Conservation (phyloP, 2,113 vertebrate species). For the Orthonyx spaldingii region DNA sequence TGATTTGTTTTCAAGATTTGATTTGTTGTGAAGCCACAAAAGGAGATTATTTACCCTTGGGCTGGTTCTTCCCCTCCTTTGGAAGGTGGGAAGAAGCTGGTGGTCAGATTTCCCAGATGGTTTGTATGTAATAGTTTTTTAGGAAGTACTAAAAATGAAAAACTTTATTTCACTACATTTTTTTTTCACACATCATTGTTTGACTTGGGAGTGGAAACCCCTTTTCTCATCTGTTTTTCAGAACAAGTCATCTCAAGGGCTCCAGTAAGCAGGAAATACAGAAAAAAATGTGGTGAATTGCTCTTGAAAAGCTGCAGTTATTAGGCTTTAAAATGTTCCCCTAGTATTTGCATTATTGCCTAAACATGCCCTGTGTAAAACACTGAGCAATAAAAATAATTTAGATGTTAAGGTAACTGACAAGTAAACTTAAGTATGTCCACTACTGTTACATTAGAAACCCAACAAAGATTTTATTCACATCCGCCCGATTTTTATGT, state of each 20-base stretch:
- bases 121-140: neutral
- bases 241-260: constrained; percentile 24
- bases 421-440: constrained; percentile 7
- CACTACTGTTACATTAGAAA: neutral
- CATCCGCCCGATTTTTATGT: neutral
- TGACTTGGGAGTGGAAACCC: neutral
- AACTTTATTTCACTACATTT: neutral
- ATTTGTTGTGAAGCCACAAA: neutral
- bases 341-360: neutral
- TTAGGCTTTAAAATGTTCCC: constrained; percentile 7
- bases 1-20: neutral
- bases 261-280: constrained; percentile 10
- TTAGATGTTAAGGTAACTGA: constrained; percentile 13
- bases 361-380: neutral
- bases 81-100: neutral
- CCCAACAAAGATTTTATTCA: neutral
- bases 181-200: neutral
- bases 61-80: neutral
- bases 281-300: neutral
- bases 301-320: neutral
- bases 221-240: constrained; percentile 42
- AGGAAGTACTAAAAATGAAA: constrained; percentile 6
- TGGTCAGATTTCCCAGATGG: constrained; percentile 7
- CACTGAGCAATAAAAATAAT: constrained; percentile 11
- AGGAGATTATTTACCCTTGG: neutral